A percentile compares a stretch with the other conserved stretches of the same genome.
phyloP scores from a whole-genome alignment of 2,797 vertebrate genomes.

The Tadarida brasiliensis region DNA sequence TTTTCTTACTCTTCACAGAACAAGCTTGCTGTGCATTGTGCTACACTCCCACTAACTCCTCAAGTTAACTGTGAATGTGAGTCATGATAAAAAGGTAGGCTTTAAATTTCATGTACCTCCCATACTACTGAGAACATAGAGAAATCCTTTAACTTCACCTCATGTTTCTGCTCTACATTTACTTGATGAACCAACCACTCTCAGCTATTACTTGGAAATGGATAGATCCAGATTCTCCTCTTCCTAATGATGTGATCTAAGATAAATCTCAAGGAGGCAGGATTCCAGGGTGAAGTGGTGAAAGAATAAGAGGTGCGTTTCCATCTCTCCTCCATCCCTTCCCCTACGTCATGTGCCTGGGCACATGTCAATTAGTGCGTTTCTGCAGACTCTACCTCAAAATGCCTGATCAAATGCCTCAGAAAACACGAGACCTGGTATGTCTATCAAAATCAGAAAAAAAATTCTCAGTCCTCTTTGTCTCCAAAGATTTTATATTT shows the following conservation, averaged over 20 bases:
- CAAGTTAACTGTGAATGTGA: neutral
- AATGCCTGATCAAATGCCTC: neutral
- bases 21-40: neutral
- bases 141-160: neutral
- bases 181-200: neutral
- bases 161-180: neutral
- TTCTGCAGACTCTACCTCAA: neutral
- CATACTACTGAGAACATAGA: neutral
- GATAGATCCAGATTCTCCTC: neutral
- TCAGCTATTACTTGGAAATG: neutral
- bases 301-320: neutral
- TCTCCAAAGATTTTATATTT: neutral
- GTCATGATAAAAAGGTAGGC: neutral
- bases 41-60: neutral
- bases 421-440: neutral
- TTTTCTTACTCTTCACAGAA: neutral
- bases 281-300: neutral
- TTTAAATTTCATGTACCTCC: neutral
- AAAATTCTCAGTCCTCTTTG: neutral
- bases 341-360: neutral
- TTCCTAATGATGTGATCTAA: neutral
- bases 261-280: neutral
- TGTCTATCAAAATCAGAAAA: neutral
- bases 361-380: neutral
- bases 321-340: neutral